Conservation (phyloP, 2,888 invertebrate species). For the Nesidiocoris tenuis region DNA sequence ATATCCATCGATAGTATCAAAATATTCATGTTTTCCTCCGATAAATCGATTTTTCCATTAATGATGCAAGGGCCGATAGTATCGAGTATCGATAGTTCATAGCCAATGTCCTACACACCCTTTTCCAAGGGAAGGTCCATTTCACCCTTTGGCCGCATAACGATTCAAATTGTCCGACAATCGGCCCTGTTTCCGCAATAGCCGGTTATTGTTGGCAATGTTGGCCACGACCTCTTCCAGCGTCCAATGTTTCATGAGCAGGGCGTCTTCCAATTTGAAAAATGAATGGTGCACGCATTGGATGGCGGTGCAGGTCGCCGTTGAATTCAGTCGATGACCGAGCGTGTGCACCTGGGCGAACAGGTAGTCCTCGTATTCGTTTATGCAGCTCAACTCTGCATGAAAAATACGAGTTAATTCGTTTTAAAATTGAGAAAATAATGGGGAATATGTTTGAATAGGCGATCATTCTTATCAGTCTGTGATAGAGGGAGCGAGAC, state of each 20-base stretch:
- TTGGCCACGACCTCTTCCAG: constrained; percentile 68
- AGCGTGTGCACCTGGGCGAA: constrained; percentile 78
- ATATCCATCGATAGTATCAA: too few species aligned
- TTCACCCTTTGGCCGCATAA: neutral
- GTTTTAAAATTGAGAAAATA: too few species aligned
- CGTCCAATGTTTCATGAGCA: constrained; percentile 81
- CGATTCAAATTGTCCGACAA: constrained; percentile 17
- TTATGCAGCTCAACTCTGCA: constrained; percentile 81
- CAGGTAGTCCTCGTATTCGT: constrained; percentile 78
- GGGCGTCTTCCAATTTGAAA: constrained; percentile 72
- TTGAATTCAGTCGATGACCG: constrained; percentile 73
- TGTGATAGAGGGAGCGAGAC: too few species aligned
- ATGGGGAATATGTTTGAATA: too few species aligned
- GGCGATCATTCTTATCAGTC: too few species aligned
- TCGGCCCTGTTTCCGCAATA: constrained; percentile 55
- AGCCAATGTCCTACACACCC: too few species aligned
- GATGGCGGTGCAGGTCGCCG: constrained; percentile 76
- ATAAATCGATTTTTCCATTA: too few species aligned
- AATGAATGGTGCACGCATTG: constrained; percentile 81
- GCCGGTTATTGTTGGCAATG: constrained; percentile 60
- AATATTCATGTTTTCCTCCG: too few species aligned
- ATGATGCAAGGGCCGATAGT: too few species aligned
- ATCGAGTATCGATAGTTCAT: too few species aligned
- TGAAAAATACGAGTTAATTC: constrained; percentile 19
- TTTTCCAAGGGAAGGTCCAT: too few species aligned